A percentile compares a stretch with the other conserved stretches of the same genome.
Evolutionary conservation across 2,113 vertebrate genomes (phyloP).

Genomic region (Heptranchias perlo): DNA sequence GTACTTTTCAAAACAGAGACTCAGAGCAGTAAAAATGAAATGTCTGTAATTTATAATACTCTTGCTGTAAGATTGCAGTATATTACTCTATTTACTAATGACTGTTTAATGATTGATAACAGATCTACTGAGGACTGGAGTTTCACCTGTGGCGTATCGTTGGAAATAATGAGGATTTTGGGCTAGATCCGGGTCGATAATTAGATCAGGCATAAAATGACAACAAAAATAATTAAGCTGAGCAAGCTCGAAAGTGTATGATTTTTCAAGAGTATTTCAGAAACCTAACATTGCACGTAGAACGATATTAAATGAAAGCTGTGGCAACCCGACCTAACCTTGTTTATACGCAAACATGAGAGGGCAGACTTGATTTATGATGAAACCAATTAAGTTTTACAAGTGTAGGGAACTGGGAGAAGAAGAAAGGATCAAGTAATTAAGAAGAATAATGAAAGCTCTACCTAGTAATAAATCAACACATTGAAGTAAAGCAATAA

Average conservation of each 20-base stretch:
- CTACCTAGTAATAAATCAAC: slow-evolving; percentile 53
- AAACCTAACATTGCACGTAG: neutral
- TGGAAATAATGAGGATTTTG: neutral
- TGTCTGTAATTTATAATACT: neutral
- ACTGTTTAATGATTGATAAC: neutral
- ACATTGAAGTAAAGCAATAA: slow-evolving; percentile 52
- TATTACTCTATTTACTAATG: neutral
- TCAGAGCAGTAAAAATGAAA: neutral
- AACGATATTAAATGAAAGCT: neutral
- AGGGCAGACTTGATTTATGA: slow-evolving; percentile 52
- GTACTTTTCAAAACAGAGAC: neutral
- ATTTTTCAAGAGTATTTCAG: neutral
- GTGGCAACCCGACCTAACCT: neutral
- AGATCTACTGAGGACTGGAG: too few species aligned
- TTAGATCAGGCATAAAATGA: neutral
- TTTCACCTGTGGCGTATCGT: neutral
- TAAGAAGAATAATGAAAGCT: slow-evolving; percentile 63
- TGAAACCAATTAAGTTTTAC: slow-evolving; percentile 57
- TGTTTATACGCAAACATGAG: slow-evolving; percentile 47
- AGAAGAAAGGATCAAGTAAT: slow-evolving; percentile 58
- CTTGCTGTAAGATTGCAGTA: neutral
- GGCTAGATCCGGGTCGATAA: neutral
- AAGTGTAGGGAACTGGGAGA: slow-evolving; percentile 49
- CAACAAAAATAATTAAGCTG: neutral
- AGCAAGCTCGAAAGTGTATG: neutral